Base-by-base conservation (phyloP, 2,888 invertebrate genomes). In the Hermaeophaga mercurialis region DNA sequence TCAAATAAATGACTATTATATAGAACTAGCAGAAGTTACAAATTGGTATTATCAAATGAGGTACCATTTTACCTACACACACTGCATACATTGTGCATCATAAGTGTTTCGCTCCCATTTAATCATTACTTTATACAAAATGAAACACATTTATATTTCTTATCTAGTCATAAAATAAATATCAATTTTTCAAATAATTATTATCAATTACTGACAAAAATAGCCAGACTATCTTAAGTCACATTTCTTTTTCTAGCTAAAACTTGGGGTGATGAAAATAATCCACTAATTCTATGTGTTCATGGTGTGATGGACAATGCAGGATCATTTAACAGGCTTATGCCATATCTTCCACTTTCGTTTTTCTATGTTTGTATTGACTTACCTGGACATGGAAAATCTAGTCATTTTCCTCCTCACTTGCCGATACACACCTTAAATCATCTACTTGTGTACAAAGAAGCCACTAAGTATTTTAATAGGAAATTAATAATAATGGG, bases 301-400 rank as follows among this genome's bases (percentile, higher is more conserved):
- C 86, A 86, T 63, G 86, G 86, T 0, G 70, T 77, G 56, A 75
- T 80, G 63, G 86, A 86, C 69, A 84, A 84, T 2, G 82, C 83
- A 0, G 83, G 82, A 1, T 78, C 81, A 31, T 86, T 84, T 72
- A 79, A 85, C 53, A 77, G 80, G 0, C 69, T 87, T 1, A 78
- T 84, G n/a, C 78, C 79, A 9, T 65, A 79, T n/a, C 68, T 87
- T 33, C 82, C 85, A 0, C 71, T 67, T 9, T 70, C 5, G 22
- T 78, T 63, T 69, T 80, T 65, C 64, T 82, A 70, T 65, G 73
- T 80, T 12, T 75, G 76, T 49, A 69, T 80, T 36, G 86, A 86
- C 64, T 71, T 85, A 4, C 86, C 86, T 0, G 84, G 87, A 0
- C 84, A 81, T 57, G 85, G 85, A 0, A 78, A 73, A 34, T 85